Evolutionary conservation across 2,797 vertebrate species (phyloP), one percentile per base, ranked within the genome.

Genomic region (Euthynnus affinis): DNA sequence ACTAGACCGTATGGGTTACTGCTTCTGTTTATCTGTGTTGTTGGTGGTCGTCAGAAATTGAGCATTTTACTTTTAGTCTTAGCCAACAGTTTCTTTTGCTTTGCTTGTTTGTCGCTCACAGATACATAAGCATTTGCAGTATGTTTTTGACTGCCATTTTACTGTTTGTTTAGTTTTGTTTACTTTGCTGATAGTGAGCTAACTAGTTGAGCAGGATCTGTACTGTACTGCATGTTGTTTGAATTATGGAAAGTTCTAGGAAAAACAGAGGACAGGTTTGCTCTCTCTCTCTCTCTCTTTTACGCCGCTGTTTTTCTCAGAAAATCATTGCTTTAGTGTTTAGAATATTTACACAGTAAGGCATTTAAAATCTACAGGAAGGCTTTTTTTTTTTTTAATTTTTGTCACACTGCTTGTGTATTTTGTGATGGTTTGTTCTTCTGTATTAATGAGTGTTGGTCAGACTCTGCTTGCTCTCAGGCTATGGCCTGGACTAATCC

Each of bases 191-290:
- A 83, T 64, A 74, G 85, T 77, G 73, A 81, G 82, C 76, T 83
- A 92, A 93, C 93, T 89, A 81, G 93, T 91, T 70, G 2, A 87
- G 83, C 91, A 80, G 88, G 89, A 88, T 89, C 53, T 73, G 2
- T 55, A 4, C 57, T 61, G 65, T 64, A 69, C 71, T 67, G 29
- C 68, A 44, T 67, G 79, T 64, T 78, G 68, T 80, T 71, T 86
- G 71, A 85, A 81, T 83, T 84, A 81, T 75, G 65, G 59, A 82
- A 86, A 82, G 83, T 87, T 90, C 12, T 18, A 3, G 49, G 70
- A 78, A 81, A 84, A 82, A 62, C 74, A 81, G 12, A 20, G 72
- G 57, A 60, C 81, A 74, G 72, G 75, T 85, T 83, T 77, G 58
- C 72, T 61, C 65, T 59, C 49, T 80, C 34, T 53, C n/a, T n/a